Evolutionary conservation across 2,888 invertebrate species (phyloP), one percentile per base, ranked within the genome.

Genomic region (Cataglyphis livida): DNA sequence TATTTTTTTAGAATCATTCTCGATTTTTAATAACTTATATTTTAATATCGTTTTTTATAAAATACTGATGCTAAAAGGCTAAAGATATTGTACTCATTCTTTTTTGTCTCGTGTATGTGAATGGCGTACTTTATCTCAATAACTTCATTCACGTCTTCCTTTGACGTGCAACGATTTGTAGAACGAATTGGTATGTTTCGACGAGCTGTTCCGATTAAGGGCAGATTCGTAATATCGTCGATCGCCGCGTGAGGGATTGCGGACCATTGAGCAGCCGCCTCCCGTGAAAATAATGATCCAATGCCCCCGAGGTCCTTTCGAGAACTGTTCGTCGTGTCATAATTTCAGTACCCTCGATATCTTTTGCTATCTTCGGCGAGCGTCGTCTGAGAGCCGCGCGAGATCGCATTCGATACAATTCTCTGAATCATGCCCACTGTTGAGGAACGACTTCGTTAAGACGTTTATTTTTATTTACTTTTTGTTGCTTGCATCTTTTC

Each of bases 231-330:
- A 91, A 90, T 91, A 90, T 87, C 82, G 84, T 73, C 86, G 88
- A 90, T 89, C 85, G 86, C 78, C 73, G 75, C 83, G 81, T 83
- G 90, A 89, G 88, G 90, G 88, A 90, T 90, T 71, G 90, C 89
- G 91, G 89, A 38, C 90, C 91, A 91, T 91, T 91, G 91, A 91
- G 91, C 88, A 90, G 84, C 86, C 89, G 87, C 83, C 68, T 91
- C 81, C 88, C 91, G 90, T 91, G 88, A 91, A 91, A 91, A 91
- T 91, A 91, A 91, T 91, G 91, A 91, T 90, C 85, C 82, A 75
- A 86, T 84, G 86, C 87, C 90, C 86, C 84, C 87, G 86, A 88
- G 85, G 82, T 86, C 83, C 85, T 89, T 74, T 84, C 76, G 85
- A 86, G 85, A 75, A 86, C 85, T 85, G 84, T 87, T 86, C 78